phyloP scores from a whole-genome alignment of 2,888 invertebrate genomes.

The Coelogynopora nodosa region DNA sequence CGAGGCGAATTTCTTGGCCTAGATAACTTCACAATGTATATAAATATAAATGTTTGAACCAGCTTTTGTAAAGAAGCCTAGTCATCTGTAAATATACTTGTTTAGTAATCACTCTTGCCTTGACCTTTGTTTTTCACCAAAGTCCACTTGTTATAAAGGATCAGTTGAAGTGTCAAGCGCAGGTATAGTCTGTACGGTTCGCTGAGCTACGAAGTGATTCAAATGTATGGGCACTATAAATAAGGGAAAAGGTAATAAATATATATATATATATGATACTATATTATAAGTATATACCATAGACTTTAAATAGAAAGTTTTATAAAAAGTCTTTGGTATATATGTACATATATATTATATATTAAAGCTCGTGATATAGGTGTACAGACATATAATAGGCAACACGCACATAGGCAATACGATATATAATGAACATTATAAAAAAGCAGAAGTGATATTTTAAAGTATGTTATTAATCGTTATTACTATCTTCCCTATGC shows the following conservation, averaged over 20 bases:
- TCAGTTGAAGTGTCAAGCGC: background rate
- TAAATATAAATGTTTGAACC: background rate
- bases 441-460: too few species aligned
- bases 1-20: too few species aligned
- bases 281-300: background rate
- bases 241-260: background rate
- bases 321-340: background rate
- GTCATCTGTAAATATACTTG: constrained; percentile 11
- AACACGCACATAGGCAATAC: too few species aligned
- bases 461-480: too few species aligned
- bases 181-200: background rate
- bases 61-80: background rate
- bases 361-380: background rate
- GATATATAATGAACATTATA: too few species aligned
- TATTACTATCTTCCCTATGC: too few species aligned
- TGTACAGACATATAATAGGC: background rate
- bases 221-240: background rate
- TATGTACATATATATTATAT: background rate
- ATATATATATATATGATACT: background rate
- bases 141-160: background rate
- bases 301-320: background rate
- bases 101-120: background rate
- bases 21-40: background rate
- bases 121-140: background rate
- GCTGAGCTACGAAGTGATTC: background rate